Evolutionary conservation across 2,888 invertebrate genomes (phyloP), one percentile per base, ranked within the genome.

Genomic region (Ashinkailepas kermadecensis): DNA sequence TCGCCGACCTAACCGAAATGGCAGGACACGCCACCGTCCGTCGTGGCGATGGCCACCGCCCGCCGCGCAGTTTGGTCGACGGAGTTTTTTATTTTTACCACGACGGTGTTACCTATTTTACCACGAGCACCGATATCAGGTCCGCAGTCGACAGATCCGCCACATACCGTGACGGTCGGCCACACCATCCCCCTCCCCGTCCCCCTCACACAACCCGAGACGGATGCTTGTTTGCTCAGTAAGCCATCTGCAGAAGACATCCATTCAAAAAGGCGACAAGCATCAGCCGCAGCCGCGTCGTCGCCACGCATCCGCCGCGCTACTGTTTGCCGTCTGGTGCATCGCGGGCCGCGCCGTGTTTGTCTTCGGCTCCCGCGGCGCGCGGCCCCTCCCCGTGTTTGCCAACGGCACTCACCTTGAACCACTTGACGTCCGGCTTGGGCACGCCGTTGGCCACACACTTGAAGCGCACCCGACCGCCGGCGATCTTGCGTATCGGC

Each of bases 381-480:
- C 15, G 39, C 15, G 39, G 39, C 70, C 39, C 70, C 39, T 15
- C 70, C 70, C 70, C 25, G 25, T 67, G 70, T 70, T 70, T 70
- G 70, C 70, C 23, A 4, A 39, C 39, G 39, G n/a, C 23, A 15
- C 79, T 15, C 15, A 79, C 79, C 79, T 79, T 79, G 58, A 58
- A 59, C 79, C 79, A 79, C 59, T 79, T 57, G 13, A 79, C 59
- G 23, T 58, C 58, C 59, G 79, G 79, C n/a, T 59, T 57, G 12
- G 79, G 79, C 57, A 79, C 7, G 79, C 79, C 79, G n/a, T 2
- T 79, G 59, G 79, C 57, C 23, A 79, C 79, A 25, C 79, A 79
- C 59, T 79, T 58, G 79, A 79, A 79, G 58, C 79, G 79, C n/a
- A 79, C 79, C 11, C 57, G n/a, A 6, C 79, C 58, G 12, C 79